phyloP scores from a whole-genome alignment of 2,113 vertebrate genomes.

The Nymphicus hollandicus region DNA sequence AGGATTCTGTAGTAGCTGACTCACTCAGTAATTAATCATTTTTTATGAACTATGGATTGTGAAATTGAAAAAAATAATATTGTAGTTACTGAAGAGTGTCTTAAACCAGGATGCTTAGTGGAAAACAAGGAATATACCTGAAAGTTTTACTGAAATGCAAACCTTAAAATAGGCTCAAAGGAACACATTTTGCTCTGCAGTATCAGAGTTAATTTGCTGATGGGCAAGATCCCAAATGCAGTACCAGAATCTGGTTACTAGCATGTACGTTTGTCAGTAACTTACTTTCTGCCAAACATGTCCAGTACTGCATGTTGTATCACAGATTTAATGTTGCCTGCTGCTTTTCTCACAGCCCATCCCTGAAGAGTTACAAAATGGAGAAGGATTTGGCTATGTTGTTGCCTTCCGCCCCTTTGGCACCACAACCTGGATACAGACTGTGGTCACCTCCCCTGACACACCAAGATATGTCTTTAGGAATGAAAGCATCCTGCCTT shows the following conservation, averaged over 20 bases:
- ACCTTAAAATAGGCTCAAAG: neutral
- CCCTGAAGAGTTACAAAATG: conserved; percentile 92
- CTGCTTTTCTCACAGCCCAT: conserved; percentile 77
- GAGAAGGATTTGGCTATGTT: conserved; percentile 93
- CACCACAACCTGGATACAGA: conserved; percentile 88
- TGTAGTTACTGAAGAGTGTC: neutral
- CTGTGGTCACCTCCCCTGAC: conserved; percentile 84
- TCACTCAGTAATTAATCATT: neutral
- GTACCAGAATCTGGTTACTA: neutral
- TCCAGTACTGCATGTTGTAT: neutral
- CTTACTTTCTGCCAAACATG: neutral
- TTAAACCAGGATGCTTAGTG: neutral
- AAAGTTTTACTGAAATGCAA: neutral
- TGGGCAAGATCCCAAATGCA: neutral
- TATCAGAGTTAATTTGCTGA: neutral
- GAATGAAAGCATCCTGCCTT: conserved; percentile 90
- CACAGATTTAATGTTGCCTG: neutral
- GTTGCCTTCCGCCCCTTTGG: conserved; percentile 88
- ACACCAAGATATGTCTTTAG: conserved; percentile 83
- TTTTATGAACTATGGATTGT: neutral
- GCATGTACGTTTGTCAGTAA: rapidly evolving
- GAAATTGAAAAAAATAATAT: neutral
- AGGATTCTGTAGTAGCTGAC: neutral
- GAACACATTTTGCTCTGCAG: neutral
- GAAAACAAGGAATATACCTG: neutral